phyloP scores from a whole-genome alignment of 2,797 vertebrate species.

The Heteromormyrus szaboi region DNA sequence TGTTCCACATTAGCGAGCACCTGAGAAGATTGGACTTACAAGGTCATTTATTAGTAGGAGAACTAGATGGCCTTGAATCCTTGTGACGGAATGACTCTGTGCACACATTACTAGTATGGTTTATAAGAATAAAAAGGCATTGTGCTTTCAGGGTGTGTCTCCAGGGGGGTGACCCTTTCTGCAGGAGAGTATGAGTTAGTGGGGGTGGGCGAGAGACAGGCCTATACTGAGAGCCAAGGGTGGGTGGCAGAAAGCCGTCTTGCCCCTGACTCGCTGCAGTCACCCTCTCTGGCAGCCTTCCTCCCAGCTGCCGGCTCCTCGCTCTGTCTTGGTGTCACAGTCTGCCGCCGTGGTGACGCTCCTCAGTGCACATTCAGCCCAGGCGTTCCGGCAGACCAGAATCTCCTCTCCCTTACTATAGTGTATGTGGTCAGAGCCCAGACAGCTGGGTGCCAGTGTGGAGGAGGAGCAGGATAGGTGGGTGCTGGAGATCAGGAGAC shows the following conservation, averaged over 20 bases:
- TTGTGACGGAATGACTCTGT: neutral
- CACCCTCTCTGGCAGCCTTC: neutral
- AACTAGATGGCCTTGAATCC: neutral
- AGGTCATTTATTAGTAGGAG: neutral
- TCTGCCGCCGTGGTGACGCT: neutral
- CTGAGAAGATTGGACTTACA: neutral
- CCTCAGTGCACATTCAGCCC: slow-evolving; percentile 30
- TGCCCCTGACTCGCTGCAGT: neutral
- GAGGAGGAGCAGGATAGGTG: slow-evolving; percentile 47
- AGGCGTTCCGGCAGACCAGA: neutral
- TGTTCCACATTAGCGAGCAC: neutral
- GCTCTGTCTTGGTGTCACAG: neutral
- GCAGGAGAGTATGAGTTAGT: slow-evolving; percentile 47
- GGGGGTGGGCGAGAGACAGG: slow-evolving; percentile 36
- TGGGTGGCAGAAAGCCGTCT: slow-evolving; percentile 6
- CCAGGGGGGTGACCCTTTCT: slow-evolving; percentile 48
- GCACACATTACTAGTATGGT: neutral
- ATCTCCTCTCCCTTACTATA: neutral
- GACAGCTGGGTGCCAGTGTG: slow-evolving; percentile 18
- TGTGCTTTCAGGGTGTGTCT: neutral
- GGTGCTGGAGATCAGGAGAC: slow-evolving; percentile 43
- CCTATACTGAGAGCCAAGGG: slow-evolving; percentile 40
- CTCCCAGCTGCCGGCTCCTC: slow-evolving; percentile 48
- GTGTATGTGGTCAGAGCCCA: neutral
- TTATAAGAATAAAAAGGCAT: neutral